Evolutionary conservation across 1,140 invertebrate genomes (phyloP).

Genomic region (Zaprionus vittiger): DNA sequence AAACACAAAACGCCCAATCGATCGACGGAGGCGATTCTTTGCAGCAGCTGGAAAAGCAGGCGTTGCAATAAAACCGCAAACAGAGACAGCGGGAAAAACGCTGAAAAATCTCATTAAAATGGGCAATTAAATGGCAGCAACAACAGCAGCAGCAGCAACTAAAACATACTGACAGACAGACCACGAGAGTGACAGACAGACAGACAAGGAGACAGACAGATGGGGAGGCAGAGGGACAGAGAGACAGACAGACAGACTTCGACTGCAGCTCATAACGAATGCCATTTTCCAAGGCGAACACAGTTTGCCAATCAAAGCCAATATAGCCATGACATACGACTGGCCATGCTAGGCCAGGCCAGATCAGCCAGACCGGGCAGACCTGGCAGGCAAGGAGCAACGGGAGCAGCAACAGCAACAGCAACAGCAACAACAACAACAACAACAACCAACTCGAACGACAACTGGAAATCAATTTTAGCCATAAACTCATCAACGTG

Average conservation of each 20-base stretch:
- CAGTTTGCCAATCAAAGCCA: slow-evolving; percentile 54
- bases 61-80: slow-evolving; percentile 44
- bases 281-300: slow-evolving; percentile 61
- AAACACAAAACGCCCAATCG: slow-evolving; percentile 71
- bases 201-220: slow-evolving; percentile 17
- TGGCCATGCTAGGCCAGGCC: slow-evolving; percentile 3
- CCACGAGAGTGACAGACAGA: slow-evolving; percentile 12
- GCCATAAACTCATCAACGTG: slow-evolving; percentile 79
- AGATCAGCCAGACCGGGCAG: too few relatives aligned
- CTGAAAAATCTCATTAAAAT: slow-evolving; percentile 80
- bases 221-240: background rate
- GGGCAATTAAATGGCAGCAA: slow-evolving; percentile 80
- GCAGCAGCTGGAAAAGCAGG: slow-evolving; percentile 41
- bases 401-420: slow-evolving; percentile 31
- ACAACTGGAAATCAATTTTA: slow-evolving; percentile 82
- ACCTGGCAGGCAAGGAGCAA: slow-evolving; percentile 33
- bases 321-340: slow-evolving; percentile 28
- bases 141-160: slow-evolving; percentile 71
- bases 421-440: slow-evolving; percentile 30
- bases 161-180: slow-evolving; percentile 72
- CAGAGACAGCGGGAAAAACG: slow-evolving; percentile 38
- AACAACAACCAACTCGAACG: slow-evolving; percentile 34
- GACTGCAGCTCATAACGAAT: slow-evolving; percentile 52
- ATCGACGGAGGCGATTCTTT: slow-evolving; percentile 48
- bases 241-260: slow-evolving; percentile 7